Conservation (phyloP, 2,797 vertebrate species). For the Cossypha caffra region DNA sequence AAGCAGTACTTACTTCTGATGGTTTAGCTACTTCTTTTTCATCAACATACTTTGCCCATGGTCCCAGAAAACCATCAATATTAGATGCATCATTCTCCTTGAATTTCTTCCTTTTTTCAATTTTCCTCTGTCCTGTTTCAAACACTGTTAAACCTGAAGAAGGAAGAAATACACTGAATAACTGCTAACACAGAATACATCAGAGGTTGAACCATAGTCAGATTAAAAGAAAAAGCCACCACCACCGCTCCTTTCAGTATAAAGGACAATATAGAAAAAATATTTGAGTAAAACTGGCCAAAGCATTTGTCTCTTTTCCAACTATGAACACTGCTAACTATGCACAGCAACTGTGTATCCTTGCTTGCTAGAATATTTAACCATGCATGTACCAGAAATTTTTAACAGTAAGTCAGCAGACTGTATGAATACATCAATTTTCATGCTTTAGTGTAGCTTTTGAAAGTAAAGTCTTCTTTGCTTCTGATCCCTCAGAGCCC, state of each 20-base stretch:
- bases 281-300: not conserved
- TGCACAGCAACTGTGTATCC: not conserved
- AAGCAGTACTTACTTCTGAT: conserved; percentile 84
- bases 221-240: not conserved
- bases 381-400: not conserved
- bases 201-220: not conserved
- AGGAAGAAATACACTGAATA: not conserved
- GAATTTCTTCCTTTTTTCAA: conserved; percentile 92
- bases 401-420: not conserved
- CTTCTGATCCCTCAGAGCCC: not conserved
- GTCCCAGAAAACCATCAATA: conserved; percentile 93
- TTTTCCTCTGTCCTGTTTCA: conserved; percentile 89
- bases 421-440: not conserved
- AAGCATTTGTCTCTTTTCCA: not conserved
- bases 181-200: not conserved
- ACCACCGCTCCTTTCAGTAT: not conserved
- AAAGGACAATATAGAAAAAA: not conserved
- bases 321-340: not conserved
- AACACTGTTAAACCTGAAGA: conserved; percentile 93
- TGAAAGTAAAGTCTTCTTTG: not conserved
- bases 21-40: conserved; percentile 95
- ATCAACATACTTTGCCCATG: conserved; percentile 96
- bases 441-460: not conserved
- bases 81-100: conserved; percentile 94
- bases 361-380: not conserved